Conservation (phyloP, 2,888 invertebrate species). For the Auanema freiburgensis region DNA sequence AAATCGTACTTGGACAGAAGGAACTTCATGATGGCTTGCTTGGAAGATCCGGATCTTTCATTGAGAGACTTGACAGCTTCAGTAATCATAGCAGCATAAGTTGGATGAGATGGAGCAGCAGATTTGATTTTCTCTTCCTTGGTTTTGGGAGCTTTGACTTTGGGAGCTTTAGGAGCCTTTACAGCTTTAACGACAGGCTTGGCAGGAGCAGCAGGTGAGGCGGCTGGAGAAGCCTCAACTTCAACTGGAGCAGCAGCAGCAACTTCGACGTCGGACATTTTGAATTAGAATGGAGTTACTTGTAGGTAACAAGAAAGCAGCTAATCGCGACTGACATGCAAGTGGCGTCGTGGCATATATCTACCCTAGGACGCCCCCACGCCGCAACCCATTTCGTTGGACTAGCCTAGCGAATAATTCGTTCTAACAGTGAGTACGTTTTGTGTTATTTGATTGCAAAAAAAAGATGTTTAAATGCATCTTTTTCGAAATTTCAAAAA, state of each 20-base stretch:
- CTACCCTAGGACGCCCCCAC: conserved; percentile 11
- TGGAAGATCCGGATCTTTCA: conserved; percentile 66
- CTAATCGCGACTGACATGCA: no score
- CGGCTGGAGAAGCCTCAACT: conserved; percentile 7
- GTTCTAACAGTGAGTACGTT: no score
- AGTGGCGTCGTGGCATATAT: conserved; percentile 5
- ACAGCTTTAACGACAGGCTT: conserved; percentile 18
- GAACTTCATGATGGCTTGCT: conserved; percentile 67
- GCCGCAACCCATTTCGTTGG: background rate
- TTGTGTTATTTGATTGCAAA: no score
- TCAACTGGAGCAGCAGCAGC: conserved; percentile 12
- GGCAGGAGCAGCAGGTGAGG: conserved; percentile 6
- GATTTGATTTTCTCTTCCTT: conserved; percentile 23
- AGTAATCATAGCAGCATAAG: conserved; percentile 66
- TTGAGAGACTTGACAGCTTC: conserved; percentile 65
- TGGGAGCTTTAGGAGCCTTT: conserved; percentile 17
- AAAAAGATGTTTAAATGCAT: no score
- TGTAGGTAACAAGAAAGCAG: background rate
- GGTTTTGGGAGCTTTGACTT: conserved; percentile 54
- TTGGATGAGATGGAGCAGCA: conserved; percentile 44
- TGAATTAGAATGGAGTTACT: background rate
- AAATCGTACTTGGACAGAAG: conserved; percentile 66
- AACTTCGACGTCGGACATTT: conserved; percentile 14
- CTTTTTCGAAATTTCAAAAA: no score
- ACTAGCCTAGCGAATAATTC: conserved; percentile 1